Base-by-base conservation (phyloP, 2,888 invertebrate genomes). In the Tetragonisca angustula region DNA sequence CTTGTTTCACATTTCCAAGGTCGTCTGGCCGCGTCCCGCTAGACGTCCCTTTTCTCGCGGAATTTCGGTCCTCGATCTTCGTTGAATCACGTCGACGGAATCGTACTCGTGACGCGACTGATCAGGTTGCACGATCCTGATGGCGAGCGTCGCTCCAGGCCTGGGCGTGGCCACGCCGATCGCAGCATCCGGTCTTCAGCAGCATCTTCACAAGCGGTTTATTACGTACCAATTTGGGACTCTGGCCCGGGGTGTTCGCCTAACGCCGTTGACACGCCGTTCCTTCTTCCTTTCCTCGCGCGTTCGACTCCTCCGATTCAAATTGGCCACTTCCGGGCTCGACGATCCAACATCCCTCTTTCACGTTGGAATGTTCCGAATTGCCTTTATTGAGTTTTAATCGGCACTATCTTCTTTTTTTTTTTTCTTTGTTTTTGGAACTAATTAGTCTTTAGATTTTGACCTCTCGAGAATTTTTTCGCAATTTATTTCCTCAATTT, bases 101-200 rank as follows among this genome's bases (percentile, higher is more conserved):
- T 67, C 43, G 74, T 49, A n/a, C 32, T 24, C n/a, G 2, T 49
- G 43, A 27, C 24, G 36, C 24, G 56, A 9, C 13, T 32, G 27
- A 43, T 43, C 43, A 43, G 13, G 15, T n/a, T 49, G 36, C 4
- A 62, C 4, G 68, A 32, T 62, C n/a, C 52, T 67, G 85, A 64
- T 78, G 82, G 61, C 19, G 27, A 87, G 90, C 89, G 92, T 93
- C 92, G 93, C 94, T 92, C 67, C 88, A 79, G 93, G 93, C 89
- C 87, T 93, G 94, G 94, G 93, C 94, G 94, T 93, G 94, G 93
- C 91, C 83, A 83, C 81, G 89, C 92, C 43, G 43, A 43, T 43
- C 87, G 93, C 92, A 93, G 93, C 93, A 84, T 82, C 85, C 76
- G 84, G 84, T 86, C 85, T 75, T 74, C 81, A 50, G 79, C 81